Evolutionary conservation across 2,797 vertebrate species (phyloP).

Genomic region (Echiichthys vipera): DNA sequence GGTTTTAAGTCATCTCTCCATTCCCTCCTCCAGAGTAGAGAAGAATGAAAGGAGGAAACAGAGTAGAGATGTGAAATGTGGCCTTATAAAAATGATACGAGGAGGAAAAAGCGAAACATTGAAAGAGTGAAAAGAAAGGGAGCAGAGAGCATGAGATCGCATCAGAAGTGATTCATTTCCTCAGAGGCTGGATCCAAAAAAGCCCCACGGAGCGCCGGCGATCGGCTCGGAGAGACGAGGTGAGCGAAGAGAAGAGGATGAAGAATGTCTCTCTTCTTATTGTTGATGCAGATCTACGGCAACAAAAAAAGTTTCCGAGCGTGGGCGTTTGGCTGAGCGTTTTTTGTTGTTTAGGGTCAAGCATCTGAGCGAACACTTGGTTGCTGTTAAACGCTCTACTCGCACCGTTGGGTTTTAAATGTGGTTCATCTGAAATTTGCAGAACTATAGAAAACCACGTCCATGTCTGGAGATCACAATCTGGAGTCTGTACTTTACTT

Average conservation of each 20-base stretch:
- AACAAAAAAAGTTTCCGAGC: not conserved
- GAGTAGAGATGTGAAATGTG: conserved; percentile 4
- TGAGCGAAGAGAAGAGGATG: not conserved
- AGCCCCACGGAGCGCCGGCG: not conserved
- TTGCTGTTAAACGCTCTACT: not conserved
- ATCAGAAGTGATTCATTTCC: conserved; percentile 43
- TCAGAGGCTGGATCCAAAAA: conserved; percentile 22
- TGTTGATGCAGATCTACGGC: not conserved
- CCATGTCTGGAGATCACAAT: not conserved
- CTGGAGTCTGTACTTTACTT: not conserved
- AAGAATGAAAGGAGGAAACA: conserved; percentile 24
- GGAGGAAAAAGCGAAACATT: not conserved
- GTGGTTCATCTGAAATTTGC: not conserved
- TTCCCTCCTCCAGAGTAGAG: too few species aligned
- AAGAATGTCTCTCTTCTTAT: not conserved
- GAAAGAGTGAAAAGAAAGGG: conserved; percentile 4
- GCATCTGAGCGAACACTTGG: not conserved
- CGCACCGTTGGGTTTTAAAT: not conserved
- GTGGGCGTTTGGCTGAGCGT: not conserved
- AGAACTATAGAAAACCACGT: not conserved
- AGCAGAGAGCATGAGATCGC: conserved; percentile 35
- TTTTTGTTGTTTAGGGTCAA: not conserved
- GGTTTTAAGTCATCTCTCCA: too few species aligned
- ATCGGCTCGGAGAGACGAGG: conserved; percentile 12
- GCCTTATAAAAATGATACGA: conserved; percentile 3